These are phyloP conservation scores for Sisor rabdophorus DNA, from an alignment of 2,113 vertebrate species.

Conservation along the genomic window DNA sequence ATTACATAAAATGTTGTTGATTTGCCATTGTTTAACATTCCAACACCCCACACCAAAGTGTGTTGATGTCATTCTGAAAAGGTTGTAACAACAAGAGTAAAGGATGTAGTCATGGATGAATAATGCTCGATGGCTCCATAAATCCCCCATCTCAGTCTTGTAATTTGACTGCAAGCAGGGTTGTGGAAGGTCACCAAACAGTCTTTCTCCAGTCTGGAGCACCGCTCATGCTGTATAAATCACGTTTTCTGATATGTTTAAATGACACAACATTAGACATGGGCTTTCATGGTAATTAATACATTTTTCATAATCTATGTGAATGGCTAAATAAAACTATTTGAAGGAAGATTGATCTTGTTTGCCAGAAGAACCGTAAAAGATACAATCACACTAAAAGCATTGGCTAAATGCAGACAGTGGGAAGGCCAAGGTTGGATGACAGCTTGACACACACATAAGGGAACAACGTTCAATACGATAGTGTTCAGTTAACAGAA, in stretches of 20 bases:
- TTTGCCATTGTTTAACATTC: background rate
- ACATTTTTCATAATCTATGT: constrained; percentile 62
- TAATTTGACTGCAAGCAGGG: constrained; percentile 48
- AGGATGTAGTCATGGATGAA: constrained; percentile 26
- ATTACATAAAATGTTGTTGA: no score
- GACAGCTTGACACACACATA: constrained; percentile 6
- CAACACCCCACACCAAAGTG: background rate
- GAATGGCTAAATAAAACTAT: constrained; percentile 64
- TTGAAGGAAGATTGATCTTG: constrained; percentile 62
- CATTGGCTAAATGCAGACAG: constrained; percentile 52
- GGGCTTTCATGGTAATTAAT: constrained; percentile 73
- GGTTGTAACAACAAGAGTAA: constrained; percentile 17
- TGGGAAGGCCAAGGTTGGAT: constrained; percentile 48
- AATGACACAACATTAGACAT: constrained; percentile 53
- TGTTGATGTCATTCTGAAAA: constrained; percentile 10
- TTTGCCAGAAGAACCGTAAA: constrained; percentile 57
- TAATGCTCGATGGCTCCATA: constrained; percentile 46
- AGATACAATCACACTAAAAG: constrained; percentile 71
- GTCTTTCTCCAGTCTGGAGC: constrained; percentile 43
- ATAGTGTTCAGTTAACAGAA: constrained; percentile 7
- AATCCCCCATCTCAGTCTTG: constrained; percentile 40
- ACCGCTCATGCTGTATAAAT: constrained; percentile 58
- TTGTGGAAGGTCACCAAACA: constrained; percentile 37
- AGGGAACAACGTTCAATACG: constrained; percentile 16
- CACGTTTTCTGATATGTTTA: constrained; percentile 57